These are phyloP conservation scores for Gyrodactylus salaris DNA, from an alignment of 1,140 invertebrate genomes.

Conservation along the genomic window DNA sequence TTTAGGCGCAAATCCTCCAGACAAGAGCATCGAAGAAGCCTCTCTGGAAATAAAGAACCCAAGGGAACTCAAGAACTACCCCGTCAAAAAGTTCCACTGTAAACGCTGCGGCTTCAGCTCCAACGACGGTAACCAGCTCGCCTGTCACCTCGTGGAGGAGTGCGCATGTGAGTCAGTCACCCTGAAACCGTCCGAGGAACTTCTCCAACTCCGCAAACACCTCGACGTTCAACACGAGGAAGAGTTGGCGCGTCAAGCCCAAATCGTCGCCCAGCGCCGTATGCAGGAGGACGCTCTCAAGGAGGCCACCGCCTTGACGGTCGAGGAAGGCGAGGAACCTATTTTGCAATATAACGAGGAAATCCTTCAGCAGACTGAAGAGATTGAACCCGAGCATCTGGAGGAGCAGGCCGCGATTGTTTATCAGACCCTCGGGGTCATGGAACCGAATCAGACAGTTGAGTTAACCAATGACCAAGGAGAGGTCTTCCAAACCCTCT, in stretches of 20 bases:
- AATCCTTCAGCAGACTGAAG: too few relatives aligned
- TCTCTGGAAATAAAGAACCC: not conserved
- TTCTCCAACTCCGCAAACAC: not conserved
- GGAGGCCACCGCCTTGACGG: too few relatives aligned
- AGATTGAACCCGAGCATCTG: not conserved
- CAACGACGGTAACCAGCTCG: not conserved
- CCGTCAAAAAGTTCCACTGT: not conserved
- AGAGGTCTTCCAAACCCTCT: not conserved
- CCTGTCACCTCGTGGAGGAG: constrained; percentile 2
- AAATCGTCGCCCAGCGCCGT: too few relatives aligned
- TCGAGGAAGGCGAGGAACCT: too few relatives aligned
- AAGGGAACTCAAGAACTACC: not conserved
- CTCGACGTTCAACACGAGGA: not conserved
- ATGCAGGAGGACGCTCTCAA: too few relatives aligned
- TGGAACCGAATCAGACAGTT: not conserved
- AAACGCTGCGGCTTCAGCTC: not conserved
- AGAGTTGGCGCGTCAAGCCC: too few relatives aligned
- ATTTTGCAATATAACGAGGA: too few relatives aligned
- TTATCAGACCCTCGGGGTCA: not conserved
- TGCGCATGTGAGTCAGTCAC: not conserved
- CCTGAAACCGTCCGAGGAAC: not conserved
- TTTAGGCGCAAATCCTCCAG: too few relatives aligned
- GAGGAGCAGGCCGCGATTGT: not conserved
- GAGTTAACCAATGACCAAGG: not conserved
- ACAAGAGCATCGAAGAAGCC: too few relatives aligned